Conservation (phyloP, 2,888 invertebrate genomes). For the Julus scanicus region DNA sequence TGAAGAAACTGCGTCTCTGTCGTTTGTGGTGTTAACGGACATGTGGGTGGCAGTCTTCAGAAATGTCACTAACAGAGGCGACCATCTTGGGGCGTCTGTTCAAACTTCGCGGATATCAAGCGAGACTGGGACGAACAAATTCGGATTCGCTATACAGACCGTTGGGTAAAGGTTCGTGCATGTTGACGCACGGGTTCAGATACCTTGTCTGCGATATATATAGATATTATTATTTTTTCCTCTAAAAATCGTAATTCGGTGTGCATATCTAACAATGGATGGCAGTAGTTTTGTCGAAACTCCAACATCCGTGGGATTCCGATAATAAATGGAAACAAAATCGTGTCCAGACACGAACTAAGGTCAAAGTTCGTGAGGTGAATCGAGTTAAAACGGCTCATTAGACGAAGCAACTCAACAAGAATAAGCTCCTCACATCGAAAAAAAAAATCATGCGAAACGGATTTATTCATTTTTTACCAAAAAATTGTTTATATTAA, state of each 20-base stretch:
- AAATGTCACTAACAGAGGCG: not conserved
- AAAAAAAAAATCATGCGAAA: not conserved
- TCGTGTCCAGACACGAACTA: not conserved
- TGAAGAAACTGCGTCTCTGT: not conserved
- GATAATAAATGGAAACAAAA: not conserved
- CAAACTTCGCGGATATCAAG: not conserved
- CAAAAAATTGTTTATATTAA: too few relatives aligned
- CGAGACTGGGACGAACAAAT: not conserved
- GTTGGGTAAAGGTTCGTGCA: not conserved
- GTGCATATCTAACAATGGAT: constrained; percentile 39
- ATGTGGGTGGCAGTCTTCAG: not conserved
- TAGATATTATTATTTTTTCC: not conserved
- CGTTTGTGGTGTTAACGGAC: not conserved
- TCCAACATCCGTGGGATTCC: constrained; percentile 23
- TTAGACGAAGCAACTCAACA: not conserved
- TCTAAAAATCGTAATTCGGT: constrained; percentile 17
- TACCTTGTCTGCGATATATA: not conserved
- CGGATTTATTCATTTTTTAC: too few relatives aligned
- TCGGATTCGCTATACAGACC: constrained; percentile 2
- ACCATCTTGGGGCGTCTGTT: constrained; percentile 31
- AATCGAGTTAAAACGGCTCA: not conserved
- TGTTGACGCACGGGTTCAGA: not conserved
- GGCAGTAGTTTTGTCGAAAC: constrained; percentile 9
- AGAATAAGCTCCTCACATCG: not conserved
- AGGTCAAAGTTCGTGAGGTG: not conserved